Conservation (phyloP, 1,140 invertebrate genomes). For the Drosophila murphyi region DNA sequence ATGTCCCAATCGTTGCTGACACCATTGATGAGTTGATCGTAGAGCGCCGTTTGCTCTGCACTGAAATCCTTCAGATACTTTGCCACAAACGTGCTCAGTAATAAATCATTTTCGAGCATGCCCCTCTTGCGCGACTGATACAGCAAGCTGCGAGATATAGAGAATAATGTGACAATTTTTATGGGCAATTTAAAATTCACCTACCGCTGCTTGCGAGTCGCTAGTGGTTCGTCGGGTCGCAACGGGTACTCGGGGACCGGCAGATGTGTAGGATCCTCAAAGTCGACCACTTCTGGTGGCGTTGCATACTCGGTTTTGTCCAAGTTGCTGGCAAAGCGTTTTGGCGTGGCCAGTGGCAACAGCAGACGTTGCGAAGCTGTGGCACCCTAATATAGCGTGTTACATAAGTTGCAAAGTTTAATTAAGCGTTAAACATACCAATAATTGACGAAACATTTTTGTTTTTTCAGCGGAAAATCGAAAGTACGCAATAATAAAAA, state of each 20-base stretch:
- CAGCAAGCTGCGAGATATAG: constrained; percentile 88
- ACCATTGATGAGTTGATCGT: constrained; percentile 96
- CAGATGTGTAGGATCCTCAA: constrained; percentile 71
- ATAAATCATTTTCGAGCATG: constrained; percentile 98
- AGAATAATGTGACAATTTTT: background rate
- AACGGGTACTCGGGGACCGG: constrained; percentile 72
- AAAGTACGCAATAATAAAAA: constrained; percentile 30
- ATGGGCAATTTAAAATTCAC: background rate
- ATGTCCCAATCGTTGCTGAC: constrained; percentile 99
- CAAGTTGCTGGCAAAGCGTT: constrained; percentile 29
- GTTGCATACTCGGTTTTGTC: constrained; percentile 58
- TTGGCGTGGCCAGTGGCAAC: constrained; percentile 13
- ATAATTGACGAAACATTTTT: constrained; percentile 58
- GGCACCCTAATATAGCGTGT: constrained; percentile 8
- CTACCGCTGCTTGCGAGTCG: constrained; percentile 72
- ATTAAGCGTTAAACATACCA: constrained; percentile 26
- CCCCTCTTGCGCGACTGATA: constrained; percentile 99
- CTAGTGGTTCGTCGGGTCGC: constrained; percentile 66
- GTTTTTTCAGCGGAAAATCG: background rate
- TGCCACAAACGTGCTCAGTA: constrained; percentile 96
- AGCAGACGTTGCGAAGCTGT: constrained; percentile 31
- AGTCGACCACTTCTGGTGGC: constrained; percentile 66
- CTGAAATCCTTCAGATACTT: constrained; percentile 91
- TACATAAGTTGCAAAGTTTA: background rate
- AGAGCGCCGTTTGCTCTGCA: constrained; percentile 90